Percentiles rank a stretch among this genome's conserved stretches.
Conservation (phyloP, 2,797 vertebrate genomes). For the Chromis chromis region DNA sequence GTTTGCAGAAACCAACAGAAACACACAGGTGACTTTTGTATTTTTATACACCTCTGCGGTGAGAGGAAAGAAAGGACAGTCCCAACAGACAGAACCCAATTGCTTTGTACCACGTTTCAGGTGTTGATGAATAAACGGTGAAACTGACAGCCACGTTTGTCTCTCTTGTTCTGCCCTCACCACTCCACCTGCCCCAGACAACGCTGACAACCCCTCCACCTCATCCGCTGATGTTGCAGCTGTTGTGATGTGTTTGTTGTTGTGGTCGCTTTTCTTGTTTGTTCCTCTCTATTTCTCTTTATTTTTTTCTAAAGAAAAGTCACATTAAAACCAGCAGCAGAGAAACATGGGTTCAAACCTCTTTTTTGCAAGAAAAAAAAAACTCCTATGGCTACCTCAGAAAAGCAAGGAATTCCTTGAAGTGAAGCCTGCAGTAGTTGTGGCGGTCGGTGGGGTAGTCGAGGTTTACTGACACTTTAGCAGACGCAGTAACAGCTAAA, state of each 20-base stretch:
- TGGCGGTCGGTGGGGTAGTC: slow-evolving; percentile 50
- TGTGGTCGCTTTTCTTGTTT: slow-evolving; percentile 60
- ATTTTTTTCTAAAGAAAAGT: slow-evolving; percentile 57
- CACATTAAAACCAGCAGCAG: slow-evolving; percentile 82
- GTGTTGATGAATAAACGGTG: slow-evolving; percentile 90
- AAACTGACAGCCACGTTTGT: slow-evolving; percentile 89
- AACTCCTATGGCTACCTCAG: slow-evolving; percentile 78
- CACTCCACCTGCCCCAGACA: slow-evolving; percentile 39
- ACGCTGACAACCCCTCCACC: slow-evolving; percentile 31
- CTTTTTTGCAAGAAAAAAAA: slow-evolving; percentile 74
- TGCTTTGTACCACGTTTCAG: slow-evolving; percentile 88
- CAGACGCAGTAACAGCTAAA: slow-evolving; percentile 69
- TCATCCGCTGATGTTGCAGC: slow-evolving; percentile 48
- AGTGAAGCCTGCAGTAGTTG: slow-evolving; percentile 52
- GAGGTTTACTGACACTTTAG: slow-evolving; percentile 54
- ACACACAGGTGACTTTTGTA: slow-evolving; percentile 83
- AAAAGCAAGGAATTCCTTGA: slow-evolving; percentile 58
- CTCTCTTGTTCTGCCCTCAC: slow-evolving; percentile 82
- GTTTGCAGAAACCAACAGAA: slow-evolving; percentile 68
- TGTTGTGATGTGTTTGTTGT: slow-evolving; percentile 66
- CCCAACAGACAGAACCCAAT: slow-evolving; percentile 85
- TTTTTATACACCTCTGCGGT: slow-evolving; percentile 85
- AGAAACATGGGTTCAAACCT: slow-evolving; percentile 84
- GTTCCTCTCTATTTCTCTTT: slow-evolving; percentile 56
- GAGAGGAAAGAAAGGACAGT: slow-evolving; percentile 86